These are phyloP conservation scores for Cotesia typhae DNA, from an alignment of 1,140 invertebrate genomes.

Conservation along the genomic window DNA sequence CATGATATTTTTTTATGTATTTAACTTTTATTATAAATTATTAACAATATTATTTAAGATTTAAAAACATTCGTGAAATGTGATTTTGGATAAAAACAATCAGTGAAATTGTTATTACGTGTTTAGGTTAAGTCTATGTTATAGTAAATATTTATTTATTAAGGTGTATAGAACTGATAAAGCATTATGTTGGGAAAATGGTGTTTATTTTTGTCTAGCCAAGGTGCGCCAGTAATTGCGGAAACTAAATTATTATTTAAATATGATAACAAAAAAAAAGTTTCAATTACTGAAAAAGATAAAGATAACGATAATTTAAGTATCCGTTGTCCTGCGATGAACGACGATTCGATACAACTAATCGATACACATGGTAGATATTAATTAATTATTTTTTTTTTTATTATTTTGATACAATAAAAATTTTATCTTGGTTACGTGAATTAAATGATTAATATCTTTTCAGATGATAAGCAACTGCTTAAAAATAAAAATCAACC, in stretches of 20 bases:
- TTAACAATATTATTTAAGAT: too few species aligned
- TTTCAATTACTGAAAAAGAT: not conserved
- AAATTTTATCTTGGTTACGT: too few species aligned
- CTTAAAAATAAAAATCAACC: not conserved
- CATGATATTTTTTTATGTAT: too few species aligned
- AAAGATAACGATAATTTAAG: not conserved
- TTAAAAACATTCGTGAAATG: too few species aligned
- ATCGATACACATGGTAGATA: not conserved
- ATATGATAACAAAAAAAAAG: constrained; percentile 1
- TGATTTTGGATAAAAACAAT: too few species aligned
- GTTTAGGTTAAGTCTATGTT: not conserved
- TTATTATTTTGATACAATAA: too few species aligned
- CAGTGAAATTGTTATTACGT: not conserved
- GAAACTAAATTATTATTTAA: not conserved
- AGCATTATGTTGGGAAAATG: not conserved
- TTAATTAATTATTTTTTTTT: too few species aligned
- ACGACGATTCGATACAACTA: constrained; percentile 1
- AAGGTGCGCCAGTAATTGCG: not conserved
- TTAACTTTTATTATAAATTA: too few species aligned
- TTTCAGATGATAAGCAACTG: too few species aligned
- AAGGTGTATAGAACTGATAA: not conserved
- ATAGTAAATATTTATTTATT: not conserved
- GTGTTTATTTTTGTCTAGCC: not conserved
- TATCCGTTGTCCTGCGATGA: not conserved
- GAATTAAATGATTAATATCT: too few species aligned